Base-by-base conservation (phyloP, 2,888 invertebrate species). In the Drosophila buzzatii region DNA sequence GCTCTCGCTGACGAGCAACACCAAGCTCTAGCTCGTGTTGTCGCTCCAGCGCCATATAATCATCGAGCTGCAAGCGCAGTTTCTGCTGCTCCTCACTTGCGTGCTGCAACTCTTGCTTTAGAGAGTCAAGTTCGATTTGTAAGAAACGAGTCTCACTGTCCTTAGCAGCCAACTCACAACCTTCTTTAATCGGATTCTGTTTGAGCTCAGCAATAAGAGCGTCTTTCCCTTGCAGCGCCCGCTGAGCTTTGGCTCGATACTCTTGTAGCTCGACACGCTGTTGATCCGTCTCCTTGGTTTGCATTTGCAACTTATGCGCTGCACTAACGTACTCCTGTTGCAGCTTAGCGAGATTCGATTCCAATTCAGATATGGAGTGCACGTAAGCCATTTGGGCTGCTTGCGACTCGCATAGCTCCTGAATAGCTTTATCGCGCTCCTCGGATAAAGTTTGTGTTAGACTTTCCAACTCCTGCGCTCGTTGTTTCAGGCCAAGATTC, bases 201-300 rank as follows among this genome's bases (percentile, higher is more conserved):
- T 94, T 94, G 41, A 96, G 92, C 81, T 95, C 95, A 9, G 94
- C 93, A 65, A 97, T 96, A 33, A 97, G 92, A 79, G 95, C 95
- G 87, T 97, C 97, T 88, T 97, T 97, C 73, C 96, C 95, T 91
- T 95, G 96, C 10, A 97, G 92, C 69, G 97, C 96, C 76, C 95
- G 94, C 82, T 96, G 95, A 0, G 97, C 97, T 86, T 97, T 96
- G n/a, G 95, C 95, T 81, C 96, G 95, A 92, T 97, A 97, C 62
- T 96, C 96, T 62, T 95, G 95, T 83, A 97, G 94, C 90, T 97
- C 97, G 8, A 91, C 90, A 27, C 93, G 93, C 16, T 93, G 88
- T 65, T 92, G 91, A 18, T 89, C 91, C 2, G 93, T 90, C 76
- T 95, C 95, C 57, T 91, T 92, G 23, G 93, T 92, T 60, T 94